Base-by-base conservation (phyloP, 2,797 vertebrate species). In the Pagetopsis macropterus region DNA sequence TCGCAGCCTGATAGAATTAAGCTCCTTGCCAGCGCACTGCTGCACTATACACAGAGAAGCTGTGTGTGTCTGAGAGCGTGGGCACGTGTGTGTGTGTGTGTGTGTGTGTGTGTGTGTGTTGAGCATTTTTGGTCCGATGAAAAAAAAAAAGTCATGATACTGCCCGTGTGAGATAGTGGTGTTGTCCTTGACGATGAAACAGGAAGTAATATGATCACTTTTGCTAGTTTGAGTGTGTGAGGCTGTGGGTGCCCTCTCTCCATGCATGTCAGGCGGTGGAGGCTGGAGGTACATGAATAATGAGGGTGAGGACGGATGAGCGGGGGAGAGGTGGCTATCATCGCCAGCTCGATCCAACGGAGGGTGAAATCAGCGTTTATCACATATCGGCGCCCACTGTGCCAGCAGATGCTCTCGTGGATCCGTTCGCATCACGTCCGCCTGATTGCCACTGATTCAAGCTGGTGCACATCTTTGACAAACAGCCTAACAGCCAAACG, bases 1-100 rank as follows among this genome's bases (percentile, higher is more conserved):
- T 92, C 80, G 81, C 76, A 87, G 90, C 83, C 84, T 92, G 90
- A 93, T 91, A 90, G 91, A 91, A 93, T 94, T 92, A 94, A 93
- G 89, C 92, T 87, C 84, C 88, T 90, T 85, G 83, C 82, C 74
- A 87, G 89, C 27, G 74, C 79, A 65, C 64, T 81, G 84, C 79
- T 21, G 72, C 63, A 75, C 84, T 43, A 74, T 65, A 71, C 75
- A 62, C 56, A 71, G 57, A 66, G 68, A 70, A 46, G 51, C 19
- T 68, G 57, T 78, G 78, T 75, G 75, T 70, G 63, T 70, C 41
- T 76, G 76, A 23, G 75, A 41, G 78, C 2, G 44, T 75, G 55
- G 50, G 76, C 60, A 13, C 27, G 40, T 70, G 74, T 71, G 56
- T 55, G 62, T 41, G 43, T 52, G 49, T n/a, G n/a, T 15, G 43